These are phyloP conservation scores for Mastomys coucha DNA, from an alignment of 2,113 vertebrate genomes.

Conservation along the genomic window DNA sequence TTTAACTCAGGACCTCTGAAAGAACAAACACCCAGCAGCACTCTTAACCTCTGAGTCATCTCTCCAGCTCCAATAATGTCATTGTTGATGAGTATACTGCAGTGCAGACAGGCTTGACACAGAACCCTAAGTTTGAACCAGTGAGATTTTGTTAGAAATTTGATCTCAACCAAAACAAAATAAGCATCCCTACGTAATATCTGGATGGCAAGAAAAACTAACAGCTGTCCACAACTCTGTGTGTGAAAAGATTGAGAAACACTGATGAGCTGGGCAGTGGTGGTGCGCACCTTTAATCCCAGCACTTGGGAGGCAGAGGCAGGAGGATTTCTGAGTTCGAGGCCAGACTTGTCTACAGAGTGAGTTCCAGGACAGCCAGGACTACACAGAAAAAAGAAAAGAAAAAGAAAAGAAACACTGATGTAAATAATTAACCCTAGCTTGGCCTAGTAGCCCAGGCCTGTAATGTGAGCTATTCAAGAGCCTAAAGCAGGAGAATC, in stretches of 20 bases:
- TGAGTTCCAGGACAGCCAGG: too few relatives aligned
- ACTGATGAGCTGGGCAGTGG: too few relatives aligned
- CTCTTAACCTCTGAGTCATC: too few relatives aligned
- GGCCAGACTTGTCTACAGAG: too few relatives aligned
- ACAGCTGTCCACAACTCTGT: not conserved
- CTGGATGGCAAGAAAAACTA: constrained; percentile 12
- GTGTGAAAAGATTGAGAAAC: not conserved
- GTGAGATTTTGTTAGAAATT: constrained; percentile 8
- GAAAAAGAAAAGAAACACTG: not conserved
- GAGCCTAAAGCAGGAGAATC: not conserved
- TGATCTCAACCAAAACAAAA: constrained; percentile 2
- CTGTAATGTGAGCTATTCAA: not conserved
- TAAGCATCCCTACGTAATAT: not conserved
- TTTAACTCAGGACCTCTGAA: too few relatives aligned
- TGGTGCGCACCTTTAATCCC: too few relatives aligned
- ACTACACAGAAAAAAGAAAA: too few relatives aligned
- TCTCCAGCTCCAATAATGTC: not conserved
- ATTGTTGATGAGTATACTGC: not conserved
- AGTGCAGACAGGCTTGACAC: not conserved
- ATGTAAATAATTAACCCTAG: not conserved
- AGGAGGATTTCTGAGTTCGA: too few relatives aligned
- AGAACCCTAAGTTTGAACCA: not conserved
- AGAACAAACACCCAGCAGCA: too few relatives aligned
- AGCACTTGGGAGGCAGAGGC: too few relatives aligned
- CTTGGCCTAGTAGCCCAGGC: not conserved